Base-by-base conservation (phyloP, 2,797 vertebrate genomes). In the Oophaga sylvatica region DNA sequence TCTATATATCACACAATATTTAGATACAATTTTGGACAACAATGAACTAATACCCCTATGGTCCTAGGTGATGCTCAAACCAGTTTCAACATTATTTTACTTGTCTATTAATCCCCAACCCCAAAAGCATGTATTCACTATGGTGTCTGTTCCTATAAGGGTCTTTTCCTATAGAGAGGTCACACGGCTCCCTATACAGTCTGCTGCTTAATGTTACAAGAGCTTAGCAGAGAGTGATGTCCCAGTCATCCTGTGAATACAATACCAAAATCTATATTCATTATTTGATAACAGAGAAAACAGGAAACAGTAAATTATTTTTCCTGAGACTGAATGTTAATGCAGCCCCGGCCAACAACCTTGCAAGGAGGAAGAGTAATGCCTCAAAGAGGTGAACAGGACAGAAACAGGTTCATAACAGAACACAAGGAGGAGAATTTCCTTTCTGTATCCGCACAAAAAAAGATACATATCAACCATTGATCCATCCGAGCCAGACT, bases 251-350 rank as follows among this genome's bases (percentile, higher is more conserved):
- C 88, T 41, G 22, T 73, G 80, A 78, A 89, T 86, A 86, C 85
- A 89, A 82, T 75, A 79, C 84, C 48, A 89, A 89, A 89, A 89
- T 89, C 88, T 89, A 89, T 89, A 89, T 89, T 86, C 88, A 89
- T 89, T 89, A 89, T 89, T 89, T 86, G 88, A 89, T 89, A 89
- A 89, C 84, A 78, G 80, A 59, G 80, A 89, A 86, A 89, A 89
- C 88, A 83, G 88, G 88, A 89, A 89, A 89, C 84, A 59, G 84
- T 89, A 86, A 89, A 89, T 89, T 85, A 85, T 86, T 89, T 86
- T 86, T 76, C 80, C 80, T 83, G 71, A 80, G 65, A 86, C 73
- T 83, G 84, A 89, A 89, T 89, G 88, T 89, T 89, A 89, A 89
- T 89, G 80, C 76, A 73, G 65, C 59, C 20, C 80, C 56, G 20